These are phyloP conservation scores for Rissa tridactyla DNA, from an alignment of 2,113 vertebrate genomes.

Conservation along the genomic window DNA sequence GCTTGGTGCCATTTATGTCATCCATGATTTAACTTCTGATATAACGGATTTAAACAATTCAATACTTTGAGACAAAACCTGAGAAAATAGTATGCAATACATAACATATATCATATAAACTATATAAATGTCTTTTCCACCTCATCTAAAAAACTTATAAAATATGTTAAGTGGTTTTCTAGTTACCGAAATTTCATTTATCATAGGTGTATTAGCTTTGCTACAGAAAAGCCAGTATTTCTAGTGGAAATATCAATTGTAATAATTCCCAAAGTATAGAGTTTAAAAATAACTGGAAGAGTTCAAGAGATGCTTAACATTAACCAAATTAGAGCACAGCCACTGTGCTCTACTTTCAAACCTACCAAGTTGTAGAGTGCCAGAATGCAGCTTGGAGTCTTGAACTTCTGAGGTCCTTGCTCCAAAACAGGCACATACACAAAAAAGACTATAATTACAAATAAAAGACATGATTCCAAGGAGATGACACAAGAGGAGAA, in stretches of 20 bases:
- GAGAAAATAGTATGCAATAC: neutral
- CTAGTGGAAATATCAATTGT: neutral
- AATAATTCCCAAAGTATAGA: neutral
- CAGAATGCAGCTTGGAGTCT: neutral
- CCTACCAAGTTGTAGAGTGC: neutral
- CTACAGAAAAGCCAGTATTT: neutral
- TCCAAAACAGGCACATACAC: neutral
- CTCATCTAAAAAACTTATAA: neutral
- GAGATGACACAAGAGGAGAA: neutral
- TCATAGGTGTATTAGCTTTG: neutral
- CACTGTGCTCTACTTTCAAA: neutral
- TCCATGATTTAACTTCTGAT: neutral
- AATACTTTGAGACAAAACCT: neutral
- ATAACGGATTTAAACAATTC: neutral
- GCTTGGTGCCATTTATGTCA: neutral
- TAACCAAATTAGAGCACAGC: neutral
- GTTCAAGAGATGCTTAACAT: neutral
- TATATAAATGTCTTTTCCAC: neutral
- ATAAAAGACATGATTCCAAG: neutral
- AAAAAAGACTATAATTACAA: neutral
- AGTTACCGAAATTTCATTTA: neutral
- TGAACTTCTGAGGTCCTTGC: neutral
- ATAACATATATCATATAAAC: neutral
- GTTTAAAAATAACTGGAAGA: neutral
- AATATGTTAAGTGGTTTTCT: neutral